Conservation (phyloP, 1,140 invertebrate genomes). For the Aphis craccivora region DNA sequence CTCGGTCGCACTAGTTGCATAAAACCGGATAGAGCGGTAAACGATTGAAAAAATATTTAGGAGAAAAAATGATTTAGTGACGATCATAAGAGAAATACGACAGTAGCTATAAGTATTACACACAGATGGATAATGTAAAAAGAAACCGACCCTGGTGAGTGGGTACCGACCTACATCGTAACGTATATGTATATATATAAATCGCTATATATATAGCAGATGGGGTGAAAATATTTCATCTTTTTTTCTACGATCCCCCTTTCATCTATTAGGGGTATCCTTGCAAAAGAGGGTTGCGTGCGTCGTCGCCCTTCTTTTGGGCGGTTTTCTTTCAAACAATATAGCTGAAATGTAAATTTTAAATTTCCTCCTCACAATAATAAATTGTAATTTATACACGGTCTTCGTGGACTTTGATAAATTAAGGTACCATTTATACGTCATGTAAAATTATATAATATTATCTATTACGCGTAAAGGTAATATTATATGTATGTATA, state of each 20-base stretch:
- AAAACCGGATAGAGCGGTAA: conserved; percentile 20
- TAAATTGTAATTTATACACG: background rate
- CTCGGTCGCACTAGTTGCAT: background rate
- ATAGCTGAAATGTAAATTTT: conserved; percentile 29
- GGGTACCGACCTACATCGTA: background rate
- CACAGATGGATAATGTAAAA: conserved; percentile 23
- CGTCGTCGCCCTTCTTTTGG: background rate
- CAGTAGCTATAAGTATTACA: background rate
- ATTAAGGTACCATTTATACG: background rate
- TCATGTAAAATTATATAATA: background rate
- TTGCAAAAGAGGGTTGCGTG: background rate
- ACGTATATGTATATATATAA: background rate
- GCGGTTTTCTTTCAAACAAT: background rate
- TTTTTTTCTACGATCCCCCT: background rate
- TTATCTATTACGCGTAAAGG: background rate
- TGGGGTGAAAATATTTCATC: conserved; percentile 21
- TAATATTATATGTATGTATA: background rate
- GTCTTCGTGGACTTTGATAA: conserved; percentile 1
- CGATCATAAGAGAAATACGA: conserved; percentile 44
- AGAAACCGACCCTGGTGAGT: background rate
- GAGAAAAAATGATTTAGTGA: conserved; percentile 27
- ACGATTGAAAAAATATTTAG: background rate
- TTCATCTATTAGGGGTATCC: background rate
- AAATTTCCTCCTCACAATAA: background rate
- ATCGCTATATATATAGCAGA: background rate